phyloP scores from a whole-genome alignment of 2,888 invertebrate species.

The Phanerotoma sp. region DNA sequence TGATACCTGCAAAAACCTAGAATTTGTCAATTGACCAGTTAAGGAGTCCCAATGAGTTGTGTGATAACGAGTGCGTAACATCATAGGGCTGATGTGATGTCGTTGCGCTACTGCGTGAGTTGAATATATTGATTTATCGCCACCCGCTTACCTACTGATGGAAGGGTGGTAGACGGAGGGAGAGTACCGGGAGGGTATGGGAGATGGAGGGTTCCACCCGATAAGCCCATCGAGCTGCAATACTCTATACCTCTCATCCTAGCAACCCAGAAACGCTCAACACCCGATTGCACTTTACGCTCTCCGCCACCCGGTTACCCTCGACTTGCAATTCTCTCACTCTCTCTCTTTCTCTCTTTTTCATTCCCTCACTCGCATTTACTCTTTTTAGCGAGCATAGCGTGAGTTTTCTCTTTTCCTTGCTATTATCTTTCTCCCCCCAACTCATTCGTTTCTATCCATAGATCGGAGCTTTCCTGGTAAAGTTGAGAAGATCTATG shows the following conservation, averaged over 20 bases:
- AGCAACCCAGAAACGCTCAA: slow-evolving; percentile 13
- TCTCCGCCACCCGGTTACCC: too few species aligned
- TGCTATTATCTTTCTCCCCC: not conserved
- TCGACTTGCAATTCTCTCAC: too few species aligned
- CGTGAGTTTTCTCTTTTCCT: slow-evolving; percentile 7
- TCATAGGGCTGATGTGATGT: slow-evolving; percentile 41
- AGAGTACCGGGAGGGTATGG: not conserved
- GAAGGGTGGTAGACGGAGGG: slow-evolving; percentile 12
- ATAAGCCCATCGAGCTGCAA: slow-evolving; percentile 12
- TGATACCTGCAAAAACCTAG: not conserved
- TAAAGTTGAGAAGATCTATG: slow-evolving; percentile 1
- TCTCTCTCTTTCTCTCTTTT: not conserved
- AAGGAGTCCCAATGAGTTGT: not conserved
- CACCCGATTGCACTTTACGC: slow-evolving; percentile 23
- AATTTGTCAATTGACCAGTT: not conserved
- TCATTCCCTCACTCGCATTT: not conserved
- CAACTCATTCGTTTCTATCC: slow-evolving; percentile 5
- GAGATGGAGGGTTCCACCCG: slow-evolving; percentile 8
- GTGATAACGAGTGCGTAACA: slow-evolving; percentile 29
- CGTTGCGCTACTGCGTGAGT: slow-evolving; percentile 49
- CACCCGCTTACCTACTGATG: slow-evolving; percentile 26
- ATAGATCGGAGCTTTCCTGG: not conserved
- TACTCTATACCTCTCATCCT: slow-evolving; percentile 1
- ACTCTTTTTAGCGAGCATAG: too few species aligned
- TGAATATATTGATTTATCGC: slow-evolving; percentile 52